Evolutionary conservation across 1,140 invertebrate species (phyloP), one percentile per base, ranked within the genome.

Genomic region (Dendroctonus ponderosae): DNA sequence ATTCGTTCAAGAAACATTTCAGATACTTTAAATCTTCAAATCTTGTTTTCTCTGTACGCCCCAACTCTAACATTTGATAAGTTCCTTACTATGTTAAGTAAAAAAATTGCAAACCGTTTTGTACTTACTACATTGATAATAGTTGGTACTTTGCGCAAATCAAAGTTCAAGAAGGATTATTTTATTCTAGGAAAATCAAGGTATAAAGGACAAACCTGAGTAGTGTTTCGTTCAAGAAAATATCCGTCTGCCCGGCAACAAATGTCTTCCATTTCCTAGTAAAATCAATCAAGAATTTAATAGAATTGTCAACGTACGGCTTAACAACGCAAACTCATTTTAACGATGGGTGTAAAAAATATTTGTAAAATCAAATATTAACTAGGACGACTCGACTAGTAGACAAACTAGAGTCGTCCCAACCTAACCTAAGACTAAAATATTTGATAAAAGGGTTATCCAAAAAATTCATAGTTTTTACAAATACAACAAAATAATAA

Each of bases 191-290:
- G 26, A 26, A 26, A 26, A 26, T 26, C 26, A 26, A 26, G 26
- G 50, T 52, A 52, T 12, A 52, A 52, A 52, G 50, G 50, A 78
- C 77, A 78, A 77, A 78, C 76, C 77, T 77, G 77, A 69, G 70
- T 75, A 63, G 71, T 73, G 71, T 70, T 74, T 72, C 73, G 73
- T 71, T 75, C 71, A 62, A 76, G 75, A 73, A 77, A 77, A 74
- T 73, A 76, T 70, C 74, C 71, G 71, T 75, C 73, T 66, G 74
- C 74, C 65, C 43, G 53, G 42, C 48, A 66, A 15, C 52, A 46
- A 41, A 53, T 74, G 70, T 78, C 77, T 63, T 78, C 77, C 73
- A 77, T 75, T 71, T 77, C 77, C 76, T 77, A 77, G 46, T 63
- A 54, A 76, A 40, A 56, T 7, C 11, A 56, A 56, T 40, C 39